Percentiles rank a stretch among this genome's conserved stretches.
phyloP scores from a whole-genome alignment of 2,888 invertebrate genomes.

The Eustalomyia histrio region DNA sequence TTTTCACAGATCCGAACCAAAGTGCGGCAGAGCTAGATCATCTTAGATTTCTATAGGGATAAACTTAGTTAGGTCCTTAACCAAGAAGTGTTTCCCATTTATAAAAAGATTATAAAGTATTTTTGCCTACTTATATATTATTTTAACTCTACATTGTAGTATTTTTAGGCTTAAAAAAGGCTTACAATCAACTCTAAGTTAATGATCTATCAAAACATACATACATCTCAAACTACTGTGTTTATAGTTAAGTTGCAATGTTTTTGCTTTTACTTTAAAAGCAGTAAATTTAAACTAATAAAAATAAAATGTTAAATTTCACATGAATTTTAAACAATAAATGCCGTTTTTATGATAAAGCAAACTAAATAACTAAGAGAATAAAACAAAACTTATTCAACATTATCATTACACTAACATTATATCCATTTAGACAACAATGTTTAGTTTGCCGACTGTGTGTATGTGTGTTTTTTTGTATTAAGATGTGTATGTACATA shows the following conservation, averaged over 20 bases:
- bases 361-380: neutral
- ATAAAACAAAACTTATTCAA: neutral
- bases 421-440: slow-evolving; percentile 28
- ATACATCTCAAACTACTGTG: neutral
- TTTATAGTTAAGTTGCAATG: neutral
- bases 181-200: too few relatives aligned
- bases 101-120: too few relatives aligned
- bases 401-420: slow-evolving; percentile 42
- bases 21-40: too few relatives aligned
- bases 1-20: too few relatives aligned
- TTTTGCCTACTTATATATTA: too few relatives aligned
- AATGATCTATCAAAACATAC: too few relatives aligned
- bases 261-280: neutral
- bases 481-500: neutral
- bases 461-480: neutral
- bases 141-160: too few relatives aligned
- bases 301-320: slow-evolving; percentile 22
- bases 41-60: too few relatives aligned
- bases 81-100: too few relatives aligned
- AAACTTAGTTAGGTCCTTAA: too few relatives aligned
- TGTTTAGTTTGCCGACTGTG: neutral
- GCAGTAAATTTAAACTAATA: slow-evolving; percentile 10
- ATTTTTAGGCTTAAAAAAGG: too few relatives aligned
- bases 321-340: slow-evolving; percentile 37
- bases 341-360: neutral